These are phyloP conservation scores for Cydia fagiglandana DNA, from an alignment of 1,140 invertebrate genomes.

Conservation along the genomic window DNA sequence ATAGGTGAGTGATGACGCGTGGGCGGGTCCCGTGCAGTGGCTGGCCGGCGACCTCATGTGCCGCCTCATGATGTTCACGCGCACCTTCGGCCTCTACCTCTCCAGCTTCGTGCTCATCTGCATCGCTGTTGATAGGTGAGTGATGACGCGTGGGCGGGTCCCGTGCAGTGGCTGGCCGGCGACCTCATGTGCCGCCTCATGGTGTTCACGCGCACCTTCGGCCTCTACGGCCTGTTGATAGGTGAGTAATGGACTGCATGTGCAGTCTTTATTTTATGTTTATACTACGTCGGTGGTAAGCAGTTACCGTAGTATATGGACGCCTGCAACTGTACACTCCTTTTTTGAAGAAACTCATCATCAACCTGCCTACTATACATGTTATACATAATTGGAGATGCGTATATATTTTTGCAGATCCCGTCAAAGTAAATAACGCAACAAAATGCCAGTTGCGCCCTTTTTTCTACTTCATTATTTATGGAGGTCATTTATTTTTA, in stretches of 20 bases:
- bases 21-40: slow-evolving; percentile 91
- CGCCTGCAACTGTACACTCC: too few species aligned
- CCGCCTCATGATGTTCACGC: slow-evolving; percentile 81
- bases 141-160: slow-evolving; percentile 84
- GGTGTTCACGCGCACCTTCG: slow-evolving; percentile 74
- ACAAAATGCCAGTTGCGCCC: too few species aligned
- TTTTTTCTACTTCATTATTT: too few species aligned
- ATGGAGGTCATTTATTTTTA: too few species aligned
- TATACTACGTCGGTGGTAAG: too few species aligned
- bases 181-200: slow-evolving; percentile 90
- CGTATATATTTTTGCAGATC: too few species aligned
- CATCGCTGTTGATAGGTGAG: slow-evolving; percentile 91
- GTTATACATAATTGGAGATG: too few species aligned
- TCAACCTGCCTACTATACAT: too few species aligned
- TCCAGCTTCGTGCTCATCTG: slow-evolving; percentile 93
- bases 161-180: slow-evolving; percentile 90
- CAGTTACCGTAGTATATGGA: too few species aligned
- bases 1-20: slow-evolving; percentile 85
- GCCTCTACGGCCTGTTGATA: slow-evolving; percentile 90
- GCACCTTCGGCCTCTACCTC: slow-evolving; percentile 86
- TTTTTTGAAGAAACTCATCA: too few species aligned
- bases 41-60: slow-evolving; percentile 89
- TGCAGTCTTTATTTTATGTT: too few species aligned
- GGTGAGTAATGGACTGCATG: slow-evolving; percentile 82
- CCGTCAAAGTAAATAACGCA: too few species aligned